Evolutionary conservation across 1,140 invertebrate genomes (phyloP), one percentile per base, ranked within the genome.

Genomic region (Dolichoris vasculosae): DNA sequence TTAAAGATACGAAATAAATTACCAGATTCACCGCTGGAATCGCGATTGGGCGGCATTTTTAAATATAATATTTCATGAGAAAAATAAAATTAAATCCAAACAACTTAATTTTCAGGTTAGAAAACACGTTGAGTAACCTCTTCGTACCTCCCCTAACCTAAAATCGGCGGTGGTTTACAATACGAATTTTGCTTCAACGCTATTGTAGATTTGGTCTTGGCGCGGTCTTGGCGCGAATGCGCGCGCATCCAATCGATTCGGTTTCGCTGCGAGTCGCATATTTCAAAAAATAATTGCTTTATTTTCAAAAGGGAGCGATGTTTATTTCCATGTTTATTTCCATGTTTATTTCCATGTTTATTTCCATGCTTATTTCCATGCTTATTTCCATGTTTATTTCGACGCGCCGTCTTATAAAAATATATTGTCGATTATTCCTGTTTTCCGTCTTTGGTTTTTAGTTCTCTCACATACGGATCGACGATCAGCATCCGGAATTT

Each of bases 1-100:
- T 55, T 35, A 26, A 9, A 78, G 8, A 40, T 35, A 38, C 69
- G 35, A 67, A 48, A 67, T 48, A 55, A 86, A 86, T 43, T 86
- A 92, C 91, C 91, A 40, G 91, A 92, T 87, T 92, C 91, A 43
- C 89, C 90, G 75, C 90, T 92, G 30, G 90, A 91, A 86, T 91
- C 89, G 13, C 87, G 88, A 38, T 82, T 82, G 71, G 90, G 90
- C 76, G 90, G 88, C 91, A 92, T 91, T 7, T 84, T 88, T 83
- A 73, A 20, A n/a, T 35, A 30, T 48, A 51, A 64, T 82, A 30
- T 85, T 76, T 48, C 64, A 80, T 81, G 2, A 46, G 59, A n/a
- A 67, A 59, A 51, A 59, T 59, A 48, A 84, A 77, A 84, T 51
- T 48, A 30, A 75, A 46, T 48, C n/a, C 7, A 67, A 48, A 43